These are phyloP conservation scores for Tichodroma muraria DNA, from an alignment of 2,113 vertebrate species.

Conservation along the genomic window DNA sequence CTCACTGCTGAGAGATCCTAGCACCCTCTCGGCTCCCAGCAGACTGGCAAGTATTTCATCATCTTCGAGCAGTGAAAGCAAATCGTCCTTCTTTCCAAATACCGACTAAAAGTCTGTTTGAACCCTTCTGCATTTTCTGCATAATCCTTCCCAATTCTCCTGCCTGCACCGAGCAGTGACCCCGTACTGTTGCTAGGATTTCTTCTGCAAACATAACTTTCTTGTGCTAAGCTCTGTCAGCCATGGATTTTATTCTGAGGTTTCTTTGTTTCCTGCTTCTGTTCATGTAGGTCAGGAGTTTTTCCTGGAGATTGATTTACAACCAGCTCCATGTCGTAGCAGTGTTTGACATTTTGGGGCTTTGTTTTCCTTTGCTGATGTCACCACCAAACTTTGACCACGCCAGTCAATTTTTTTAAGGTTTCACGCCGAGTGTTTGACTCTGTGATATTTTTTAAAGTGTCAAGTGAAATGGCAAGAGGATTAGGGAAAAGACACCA, in stretches of 20 bases:
- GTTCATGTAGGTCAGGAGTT: slow-evolving; percentile 52
- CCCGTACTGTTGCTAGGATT: slow-evolving; percentile 32
- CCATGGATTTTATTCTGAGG: slow-evolving; percentile 19
- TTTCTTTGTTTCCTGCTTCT: slow-evolving; percentile 37
- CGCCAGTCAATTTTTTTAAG: background rate
- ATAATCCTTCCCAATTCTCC: slow-evolving; percentile 34
- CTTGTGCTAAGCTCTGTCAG: slow-evolving; percentile 48
- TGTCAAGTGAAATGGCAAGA: background rate
- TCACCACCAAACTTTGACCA: background rate
- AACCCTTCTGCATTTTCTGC: slow-evolving; percentile 45
- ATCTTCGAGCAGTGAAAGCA: slow-evolving; percentile 35
- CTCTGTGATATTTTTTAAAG: background rate
- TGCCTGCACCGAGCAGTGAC: slow-evolving; percentile 26
- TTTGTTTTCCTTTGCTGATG: slow-evolving; percentile 6
- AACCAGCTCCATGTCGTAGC: background rate
- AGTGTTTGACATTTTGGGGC: background rate
- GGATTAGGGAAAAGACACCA: background rate
- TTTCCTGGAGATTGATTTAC: slow-evolving; percentile 42
- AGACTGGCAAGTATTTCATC: slow-evolving; percentile 50
- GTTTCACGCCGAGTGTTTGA: background rate
- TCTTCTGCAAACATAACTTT: slow-evolving; percentile 46
- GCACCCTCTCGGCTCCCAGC: slow-evolving; percentile 19
- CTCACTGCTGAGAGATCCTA: background rate
- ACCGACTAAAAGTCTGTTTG: background rate
- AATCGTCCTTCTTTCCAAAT: slow-evolving; percentile 51